A percentile compares a stretch with the other conserved stretches of the same genome.
Evolutionary conservation across 2,797 vertebrate genomes (phyloP).

Genomic region (Smutsia gigantea): DNA sequence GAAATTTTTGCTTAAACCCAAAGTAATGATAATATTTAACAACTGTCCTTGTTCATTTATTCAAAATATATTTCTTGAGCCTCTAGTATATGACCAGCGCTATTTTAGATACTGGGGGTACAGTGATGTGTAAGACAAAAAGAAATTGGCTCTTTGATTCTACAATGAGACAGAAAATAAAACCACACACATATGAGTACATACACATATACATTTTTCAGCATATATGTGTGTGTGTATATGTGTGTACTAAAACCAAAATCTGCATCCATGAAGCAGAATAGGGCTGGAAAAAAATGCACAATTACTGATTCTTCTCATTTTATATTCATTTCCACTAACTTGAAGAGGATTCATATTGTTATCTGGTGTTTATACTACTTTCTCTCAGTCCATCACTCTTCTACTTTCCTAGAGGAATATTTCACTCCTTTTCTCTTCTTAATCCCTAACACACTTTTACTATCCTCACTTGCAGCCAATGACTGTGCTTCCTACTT

Average conservation of each 20-base stretch:
- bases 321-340: neutral
- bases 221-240: neutral
- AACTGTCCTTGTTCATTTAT: neutral
- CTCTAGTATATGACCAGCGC: neutral
- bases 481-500: neutral
- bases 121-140: neutral
- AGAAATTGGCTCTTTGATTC: neutral
- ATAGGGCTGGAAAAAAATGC: neutral
- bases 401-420: neutral
- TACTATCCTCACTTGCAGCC: neutral
- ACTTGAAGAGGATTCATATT: neutral
- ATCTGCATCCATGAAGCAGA: neutral
- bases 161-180: neutral
- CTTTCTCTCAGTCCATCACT: neutral
- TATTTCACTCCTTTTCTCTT: neutral
- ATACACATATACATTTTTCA: neutral
- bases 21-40: slow-evolving; percentile 22
- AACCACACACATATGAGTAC: neutral
- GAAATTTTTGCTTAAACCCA: neutral
- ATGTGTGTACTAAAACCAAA: neutral
- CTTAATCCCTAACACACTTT: neutral
- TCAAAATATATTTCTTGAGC: slow-evolving; percentile 15
- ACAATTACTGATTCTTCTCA: neutral
- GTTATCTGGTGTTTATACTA: neutral
- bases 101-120: neutral